These are phyloP conservation scores for Riparia riparia DNA, from an alignment of 2,113 vertebrate species.

Conservation along the genomic window DNA sequence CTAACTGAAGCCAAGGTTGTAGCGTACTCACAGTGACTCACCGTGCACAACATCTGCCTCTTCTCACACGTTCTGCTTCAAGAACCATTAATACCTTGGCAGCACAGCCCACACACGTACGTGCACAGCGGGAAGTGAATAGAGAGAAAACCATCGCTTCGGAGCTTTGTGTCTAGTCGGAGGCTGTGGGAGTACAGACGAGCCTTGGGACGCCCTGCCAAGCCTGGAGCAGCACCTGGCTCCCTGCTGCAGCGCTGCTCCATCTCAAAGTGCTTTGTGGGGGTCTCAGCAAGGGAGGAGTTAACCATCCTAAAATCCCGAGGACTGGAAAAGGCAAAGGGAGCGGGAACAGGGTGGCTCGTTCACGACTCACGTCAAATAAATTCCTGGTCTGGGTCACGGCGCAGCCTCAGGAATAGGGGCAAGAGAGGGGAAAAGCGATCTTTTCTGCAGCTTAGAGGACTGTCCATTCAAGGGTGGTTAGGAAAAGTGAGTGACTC, in stretches of 20 bases:
- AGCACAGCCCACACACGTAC: not conserved
- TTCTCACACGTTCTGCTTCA: not conserved
- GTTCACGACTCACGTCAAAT: not conserved
- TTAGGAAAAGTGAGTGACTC: not conserved
- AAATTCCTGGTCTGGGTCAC: not conserved
- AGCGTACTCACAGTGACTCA: not conserved
- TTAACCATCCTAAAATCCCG: not conserved
- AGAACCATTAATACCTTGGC: constrained; percentile 17
- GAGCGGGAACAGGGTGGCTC: not conserved
- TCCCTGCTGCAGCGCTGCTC: not conserved
- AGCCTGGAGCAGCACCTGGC: not conserved
- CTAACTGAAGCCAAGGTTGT: not conserved
- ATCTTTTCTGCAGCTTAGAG: not conserved
- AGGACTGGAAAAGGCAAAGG: not conserved
- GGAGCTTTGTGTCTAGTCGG: not conserved
- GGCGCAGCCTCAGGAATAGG: not conserved
- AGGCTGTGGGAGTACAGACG: not conserved
- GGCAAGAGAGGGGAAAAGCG: not conserved
- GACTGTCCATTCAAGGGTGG: not conserved
- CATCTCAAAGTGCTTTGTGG: not conserved
- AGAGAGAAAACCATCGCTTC: not conserved
- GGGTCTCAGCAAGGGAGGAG: not conserved
- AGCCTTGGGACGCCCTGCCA: not conserved
- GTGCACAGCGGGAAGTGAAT: not conserved
- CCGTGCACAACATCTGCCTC: not conserved